Conservation (phyloP, 1,140 invertebrate genomes). For the Spodoptera litura region DNA sequence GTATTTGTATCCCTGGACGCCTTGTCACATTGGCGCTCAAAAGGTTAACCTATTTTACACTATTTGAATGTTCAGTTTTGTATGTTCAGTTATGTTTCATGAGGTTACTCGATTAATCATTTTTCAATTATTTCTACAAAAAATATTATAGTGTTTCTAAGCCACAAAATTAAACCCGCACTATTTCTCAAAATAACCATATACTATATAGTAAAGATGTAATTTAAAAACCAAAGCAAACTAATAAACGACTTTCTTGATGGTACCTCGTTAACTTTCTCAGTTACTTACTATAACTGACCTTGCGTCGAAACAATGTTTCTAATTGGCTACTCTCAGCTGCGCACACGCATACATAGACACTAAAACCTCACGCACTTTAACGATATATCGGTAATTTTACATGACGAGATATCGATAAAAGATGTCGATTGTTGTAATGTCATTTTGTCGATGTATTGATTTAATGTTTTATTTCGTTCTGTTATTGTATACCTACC, state of each 20-base stretch:
- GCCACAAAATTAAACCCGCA: background rate
- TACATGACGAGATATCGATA: background rate
- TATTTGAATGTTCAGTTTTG: too few relatives aligned
- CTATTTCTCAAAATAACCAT: too few relatives aligned
- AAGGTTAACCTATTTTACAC: too few relatives aligned
- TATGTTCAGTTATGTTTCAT: too few relatives aligned
- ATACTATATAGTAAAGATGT: background rate
- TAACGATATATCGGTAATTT: background rate
- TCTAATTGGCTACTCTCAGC: background rate
- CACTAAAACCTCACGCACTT: background rate
- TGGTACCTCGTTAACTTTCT: slow-evolving; percentile 17
- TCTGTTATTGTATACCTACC: too few relatives aligned
- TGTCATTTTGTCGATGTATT: background rate
- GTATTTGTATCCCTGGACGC: too few relatives aligned
- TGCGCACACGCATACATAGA: background rate
- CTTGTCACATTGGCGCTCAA: too few relatives aligned
- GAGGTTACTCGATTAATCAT: too few relatives aligned
- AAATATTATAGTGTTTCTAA: too few relatives aligned
- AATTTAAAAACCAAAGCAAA: background rate
- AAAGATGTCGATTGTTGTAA: background rate
- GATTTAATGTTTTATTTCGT: background rate
- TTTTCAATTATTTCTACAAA: too few relatives aligned
- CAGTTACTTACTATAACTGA: slow-evolving; percentile 4
- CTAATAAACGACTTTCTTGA: slow-evolving; percentile 19
- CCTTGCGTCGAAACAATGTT: slow-evolving; percentile 22